Base-by-base conservation (phyloP, 2,888 invertebrate species). In the Pharmacophagus antenor region DNA sequence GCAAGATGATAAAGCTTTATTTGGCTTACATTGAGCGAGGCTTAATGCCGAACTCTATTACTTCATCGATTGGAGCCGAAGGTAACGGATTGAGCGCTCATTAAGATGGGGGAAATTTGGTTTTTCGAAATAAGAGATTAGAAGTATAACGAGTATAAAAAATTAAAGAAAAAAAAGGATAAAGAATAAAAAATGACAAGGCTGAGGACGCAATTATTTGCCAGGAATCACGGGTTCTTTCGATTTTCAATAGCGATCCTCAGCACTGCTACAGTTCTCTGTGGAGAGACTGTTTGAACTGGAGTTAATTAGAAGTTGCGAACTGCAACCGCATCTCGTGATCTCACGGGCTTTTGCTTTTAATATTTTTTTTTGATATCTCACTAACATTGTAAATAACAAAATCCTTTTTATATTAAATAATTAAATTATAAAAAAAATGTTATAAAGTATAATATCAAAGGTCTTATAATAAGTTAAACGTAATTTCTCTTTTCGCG, bases 1-100 rank as follows among this genome's bases (percentile, higher is more conserved):
- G 74, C 71, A 72, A 67, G 70, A 77, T 79, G 80, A 83, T 83
- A 79, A 82, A 80, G 80, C 80, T 79, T 79, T 82, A 84, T 82
- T 80, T 79, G 82, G 73, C 72, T 73, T 80, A 77, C 77, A 84
- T 82, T 80, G 83, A 82, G 81, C 76, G 70, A 65, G 69, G 70
- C 67, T 67, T 68, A 67, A 69, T 74, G 68, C 65, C 62, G 62
- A 65, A 66, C 67, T 67, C 71, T 70, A 73, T 76, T 74, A 69
- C 70, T 72, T 71, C 71, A 75, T 73, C 70, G 71, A 67, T 66
- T 64, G 64, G 61, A 62, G 62, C 59, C 58, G 64, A 61, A 62
- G 54, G 61, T 61, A 62, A 52, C 58, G 64, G 64, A 62, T 64
- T 62, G 58, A 56, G 62, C 62, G 31, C 60, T 67, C 65, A 67